Evolutionary conservation across 2,113 vertebrate species (phyloP), one percentile per base, ranked within the genome.

Genomic region (Neolamprologus sp.): DNA sequence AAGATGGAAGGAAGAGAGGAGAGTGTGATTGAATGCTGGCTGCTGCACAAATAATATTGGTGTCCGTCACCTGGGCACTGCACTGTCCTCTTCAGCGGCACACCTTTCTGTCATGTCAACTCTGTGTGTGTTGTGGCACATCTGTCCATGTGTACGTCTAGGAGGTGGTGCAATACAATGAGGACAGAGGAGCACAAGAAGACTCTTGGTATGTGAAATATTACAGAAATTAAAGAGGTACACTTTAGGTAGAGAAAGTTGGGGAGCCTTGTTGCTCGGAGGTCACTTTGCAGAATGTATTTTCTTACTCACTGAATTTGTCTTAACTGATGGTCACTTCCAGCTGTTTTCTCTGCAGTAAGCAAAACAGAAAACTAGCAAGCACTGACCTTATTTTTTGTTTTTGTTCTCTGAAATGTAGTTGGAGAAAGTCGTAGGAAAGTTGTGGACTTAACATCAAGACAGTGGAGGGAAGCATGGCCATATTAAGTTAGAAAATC

Each of bases 1-100:
- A 51, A 47, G 84, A 80, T 82, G 9, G 87, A 84, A 81, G 80
- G 68, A 58, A 90, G 84, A 81, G 88, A 90, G 87, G 83, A 82
- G 49, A 88, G 86, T 45, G 17, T 92, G 91, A 93, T 92, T 89
- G 89, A 95, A 84, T 35, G 16, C 60, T 51, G 84, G 89, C 93
- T 84, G 85, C 89, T 42, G 51, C 90, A 88, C 93, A 85, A 93
- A 94, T 93, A 92, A 93, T 89, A 95, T 93, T 60, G 33, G 88
- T 87, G 92, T 93, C 92, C 49, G 87, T 94, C 95, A 92, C 87
- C 94, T 89, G 91, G 79, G 53, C 89, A 78, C 81, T 51, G 33
- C 85, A 60, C 84, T 87, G 88, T 90, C 88, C 84, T 90, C 87
- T 68, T 88, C 81, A 85, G 87, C 85, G 40, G 68, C 83, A 26